Percentiles rank a stretch among this genome's conserved stretches.
Evolutionary conservation across 2,888 invertebrate species (phyloP).

Genomic region (Plusia festucae): DNA sequence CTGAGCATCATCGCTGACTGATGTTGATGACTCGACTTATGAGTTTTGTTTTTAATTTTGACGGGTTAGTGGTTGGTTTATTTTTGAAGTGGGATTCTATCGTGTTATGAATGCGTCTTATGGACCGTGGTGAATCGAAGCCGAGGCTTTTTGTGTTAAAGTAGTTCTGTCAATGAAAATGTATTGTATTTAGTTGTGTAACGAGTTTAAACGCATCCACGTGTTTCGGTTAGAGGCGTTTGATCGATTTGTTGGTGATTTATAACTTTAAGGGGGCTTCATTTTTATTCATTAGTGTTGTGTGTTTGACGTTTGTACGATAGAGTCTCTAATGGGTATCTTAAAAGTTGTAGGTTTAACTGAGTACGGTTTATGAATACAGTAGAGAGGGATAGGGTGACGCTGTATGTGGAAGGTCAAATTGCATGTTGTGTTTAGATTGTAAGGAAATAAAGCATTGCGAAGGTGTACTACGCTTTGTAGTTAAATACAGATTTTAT

Average conservation of each 20-base stretch:
- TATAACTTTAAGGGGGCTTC: constrained; percentile 43
- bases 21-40: constrained; percentile 78
- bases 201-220: constrained; percentile 46
- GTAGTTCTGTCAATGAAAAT: constrained; percentile 74
- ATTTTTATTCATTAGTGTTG: constrained; percentile 44
- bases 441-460: too few species aligned
- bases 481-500: too few species aligned
- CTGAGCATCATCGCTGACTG: constrained; percentile 75
- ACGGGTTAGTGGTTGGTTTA: constrained; percentile 73
- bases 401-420: background rate
- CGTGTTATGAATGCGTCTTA: constrained; percentile 78
- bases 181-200: constrained; percentile 59
- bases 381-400: background rate
- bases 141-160: constrained; percentile 73
- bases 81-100: constrained; percentile 80
- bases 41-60: constrained; percentile 81
- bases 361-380: background rate
- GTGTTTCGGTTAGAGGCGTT: constrained; percentile 50
- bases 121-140: constrained; percentile 77
- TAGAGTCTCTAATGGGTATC: background rate
- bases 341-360: background rate
- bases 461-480: too few species aligned
- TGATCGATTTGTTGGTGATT: constrained; percentile 55
- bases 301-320: constrained; percentile 20
- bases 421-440: too few species aligned